These are phyloP conservation scores for Cacoxenus indagator DNA, from an alignment of 2,888 invertebrate genomes.

Conservation along the genomic window DNA sequence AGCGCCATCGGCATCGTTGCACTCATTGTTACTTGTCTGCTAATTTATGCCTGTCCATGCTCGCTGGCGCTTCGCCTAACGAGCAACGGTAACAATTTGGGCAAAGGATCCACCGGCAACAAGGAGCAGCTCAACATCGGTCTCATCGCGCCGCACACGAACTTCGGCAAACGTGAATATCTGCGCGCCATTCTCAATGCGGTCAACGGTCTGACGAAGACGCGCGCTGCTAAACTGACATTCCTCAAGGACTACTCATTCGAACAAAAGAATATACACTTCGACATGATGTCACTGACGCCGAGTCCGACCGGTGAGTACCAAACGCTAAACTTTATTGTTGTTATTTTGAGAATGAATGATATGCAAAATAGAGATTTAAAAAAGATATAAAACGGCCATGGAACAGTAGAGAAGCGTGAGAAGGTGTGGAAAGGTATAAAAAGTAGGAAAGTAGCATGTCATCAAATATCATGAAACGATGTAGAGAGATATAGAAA, in stretches of 20 bases:
- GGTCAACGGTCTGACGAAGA: constrained; percentile 74
- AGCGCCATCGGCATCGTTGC: no score
- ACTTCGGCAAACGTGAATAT: constrained; percentile 76
- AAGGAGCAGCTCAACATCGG: constrained; percentile 70
- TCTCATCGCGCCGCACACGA: constrained; percentile 71
- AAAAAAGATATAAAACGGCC: no score
- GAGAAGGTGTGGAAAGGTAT: no score
- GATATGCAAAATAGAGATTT: no score
- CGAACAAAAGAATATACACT: constrained; percentile 75
- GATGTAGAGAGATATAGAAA: no score
- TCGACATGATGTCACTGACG: constrained; percentile 79
- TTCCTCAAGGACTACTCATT: constrained; percentile 78
- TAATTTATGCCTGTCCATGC: constrained; percentile 44
- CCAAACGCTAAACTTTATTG: no score
- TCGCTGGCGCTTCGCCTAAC: constrained; percentile 55
- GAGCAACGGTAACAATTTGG: constrained; percentile 57
- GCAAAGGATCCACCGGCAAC: constrained; percentile 57
- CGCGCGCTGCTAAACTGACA: constrained; percentile 74
- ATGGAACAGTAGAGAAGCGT: no score
- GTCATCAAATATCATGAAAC: no score
- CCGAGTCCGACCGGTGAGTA: constrained; percentile 82
- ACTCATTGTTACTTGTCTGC: constrained; percentile 29
- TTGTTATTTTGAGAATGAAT: no score
- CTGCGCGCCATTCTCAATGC: constrained; percentile 77
- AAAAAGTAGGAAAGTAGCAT: no score